Base-by-base conservation (phyloP, 2,888 invertebrate genomes). In the Apoda limacodes region DNA sequence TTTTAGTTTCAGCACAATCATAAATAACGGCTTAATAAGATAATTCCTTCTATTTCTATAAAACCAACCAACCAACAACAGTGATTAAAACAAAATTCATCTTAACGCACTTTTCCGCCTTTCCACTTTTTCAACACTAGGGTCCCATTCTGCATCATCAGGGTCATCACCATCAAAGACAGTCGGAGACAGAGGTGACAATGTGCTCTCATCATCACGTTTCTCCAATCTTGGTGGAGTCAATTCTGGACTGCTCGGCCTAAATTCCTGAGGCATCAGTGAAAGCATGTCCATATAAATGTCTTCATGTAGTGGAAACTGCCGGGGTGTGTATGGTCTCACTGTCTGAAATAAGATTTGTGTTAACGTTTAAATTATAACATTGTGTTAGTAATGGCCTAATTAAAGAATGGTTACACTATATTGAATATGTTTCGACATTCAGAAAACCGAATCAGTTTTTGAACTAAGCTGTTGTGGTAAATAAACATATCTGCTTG, bases 141-240 rank as follows among this genome's bases (percentile, higher is more conserved):
- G 84, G 11, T 85, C 86, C 93, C 93, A 93, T 58, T 93, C 93
- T 4, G 88, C 88, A 75, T 93, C 93, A 60, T 92, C 91, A 13
- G 92, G 92, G 68, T 93, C 93, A 57, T 92, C 92, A 45, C 89
- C 89, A 42, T 90, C 90, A 70, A 72, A 69, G 10, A 56, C 40
- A 2, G 55, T 32, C 1, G 61, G 58, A 0, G 76, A 66, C 20
- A 64, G 25, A 1, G 69, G 60, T 1, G 72, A 72, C 29, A 69
- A 39, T 11, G 60, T 37, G 47, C 68, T 56, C 39, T 55, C 43
- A 5, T 43, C 44, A 9, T 57, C 57, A 11, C 33, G 40, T 32
- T 22, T 35, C 38, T 10, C 45, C 50, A 2, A n/a, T n/a, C n/a
- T n/a, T n/a, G n/a, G n/a, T n/a, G 12, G 40, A 12, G 42, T 39